phyloP scores from a whole-genome alignment of 2,113 vertebrate species.

The Leptobrachium ailaonicum region DNA sequence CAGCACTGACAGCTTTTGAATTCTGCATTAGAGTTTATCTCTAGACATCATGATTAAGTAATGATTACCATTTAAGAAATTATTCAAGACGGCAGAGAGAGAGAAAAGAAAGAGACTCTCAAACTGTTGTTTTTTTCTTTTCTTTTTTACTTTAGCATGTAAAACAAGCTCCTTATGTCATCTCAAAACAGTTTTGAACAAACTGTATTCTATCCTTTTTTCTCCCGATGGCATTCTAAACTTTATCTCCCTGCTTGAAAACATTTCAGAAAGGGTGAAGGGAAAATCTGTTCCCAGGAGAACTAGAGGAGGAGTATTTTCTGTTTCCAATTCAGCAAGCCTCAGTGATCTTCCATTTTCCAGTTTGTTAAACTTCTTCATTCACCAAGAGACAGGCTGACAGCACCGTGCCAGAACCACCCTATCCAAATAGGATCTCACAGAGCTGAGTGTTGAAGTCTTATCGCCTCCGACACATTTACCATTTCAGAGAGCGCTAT shows the following conservation, averaged over 20 bases:
- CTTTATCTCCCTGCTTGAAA: constrained; percentile 43
- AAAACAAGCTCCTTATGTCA: background rate
- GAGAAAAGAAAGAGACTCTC: too few relatives aligned
- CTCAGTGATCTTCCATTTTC: constrained; percentile 29
- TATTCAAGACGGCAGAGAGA: too few relatives aligned
- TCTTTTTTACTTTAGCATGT: background rate
- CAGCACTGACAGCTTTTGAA: too few relatives aligned
- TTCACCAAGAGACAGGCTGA: constrained; percentile 4
- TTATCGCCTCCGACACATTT: constrained; percentile 28
- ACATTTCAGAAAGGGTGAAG: constrained; percentile 25
- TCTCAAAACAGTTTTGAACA: background rate
- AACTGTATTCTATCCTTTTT: constrained; percentile 5
- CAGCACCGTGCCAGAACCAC: background rate
- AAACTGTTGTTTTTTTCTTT: too few relatives aligned
- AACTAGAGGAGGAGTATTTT: constrained; percentile 6
- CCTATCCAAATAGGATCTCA: background rate
- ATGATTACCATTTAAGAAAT: too few relatives aligned
- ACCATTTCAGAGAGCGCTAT: background rate
- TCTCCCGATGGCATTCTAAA: constrained; percentile 25
- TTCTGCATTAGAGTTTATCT: too few relatives aligned
- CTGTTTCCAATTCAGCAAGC: constrained; percentile 43
- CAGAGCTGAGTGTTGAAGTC: constrained; percentile 20
- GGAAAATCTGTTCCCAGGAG: constrained; percentile 29
- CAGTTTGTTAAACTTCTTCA: constrained; percentile 25
- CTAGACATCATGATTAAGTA: too few relatives aligned